A percentile compares a stretch with the other conserved stretches of the same genome.
phyloP scores from a whole-genome alignment of 2,888 invertebrate genomes.

The Ophion costatus region DNA sequence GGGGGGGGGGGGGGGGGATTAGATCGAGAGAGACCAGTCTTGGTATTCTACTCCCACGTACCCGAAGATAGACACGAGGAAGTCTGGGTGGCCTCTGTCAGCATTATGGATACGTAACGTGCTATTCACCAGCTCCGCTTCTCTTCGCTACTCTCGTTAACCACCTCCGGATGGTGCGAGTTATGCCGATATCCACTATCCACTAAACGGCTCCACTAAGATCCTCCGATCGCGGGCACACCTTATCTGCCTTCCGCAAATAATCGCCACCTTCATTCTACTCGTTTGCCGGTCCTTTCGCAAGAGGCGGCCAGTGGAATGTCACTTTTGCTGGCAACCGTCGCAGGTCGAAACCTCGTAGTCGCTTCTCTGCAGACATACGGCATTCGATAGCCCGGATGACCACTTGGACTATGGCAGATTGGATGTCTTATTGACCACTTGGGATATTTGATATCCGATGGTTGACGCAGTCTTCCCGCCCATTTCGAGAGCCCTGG shows the following conservation, averaged over 20 bases:
- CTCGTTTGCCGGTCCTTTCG: background rate
- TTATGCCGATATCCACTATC: slow-evolving; percentile 42
- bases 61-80: slow-evolving; percentile 22
- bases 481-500: background rate
- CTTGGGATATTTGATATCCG: too few relatives aligned
- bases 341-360: background rate
- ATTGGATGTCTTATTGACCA: too few relatives aligned
- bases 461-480: too few relatives aligned
- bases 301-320: background rate
- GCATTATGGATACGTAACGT: slow-evolving; percentile 27
- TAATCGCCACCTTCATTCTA: background rate
- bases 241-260: background rate
- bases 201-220: slow-evolving; percentile 38
- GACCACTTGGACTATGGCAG: too few relatives aligned
- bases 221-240: background rate
- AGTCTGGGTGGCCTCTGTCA: background rate
- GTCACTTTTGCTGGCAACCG: background rate
- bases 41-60: slow-evolving; percentile 29
- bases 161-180: slow-evolving; percentile 1
- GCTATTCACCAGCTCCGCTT: background rate
- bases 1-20: slow-evolving; percentile 9
- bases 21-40: slow-evolving; percentile 52
- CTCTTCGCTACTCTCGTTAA: background rate
- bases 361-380: too few relatives aligned
- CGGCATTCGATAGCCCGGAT: too few relatives aligned